phyloP scores from a whole-genome alignment of 2,888 invertebrate genomes.

The Malthinus flaveolus region DNA sequence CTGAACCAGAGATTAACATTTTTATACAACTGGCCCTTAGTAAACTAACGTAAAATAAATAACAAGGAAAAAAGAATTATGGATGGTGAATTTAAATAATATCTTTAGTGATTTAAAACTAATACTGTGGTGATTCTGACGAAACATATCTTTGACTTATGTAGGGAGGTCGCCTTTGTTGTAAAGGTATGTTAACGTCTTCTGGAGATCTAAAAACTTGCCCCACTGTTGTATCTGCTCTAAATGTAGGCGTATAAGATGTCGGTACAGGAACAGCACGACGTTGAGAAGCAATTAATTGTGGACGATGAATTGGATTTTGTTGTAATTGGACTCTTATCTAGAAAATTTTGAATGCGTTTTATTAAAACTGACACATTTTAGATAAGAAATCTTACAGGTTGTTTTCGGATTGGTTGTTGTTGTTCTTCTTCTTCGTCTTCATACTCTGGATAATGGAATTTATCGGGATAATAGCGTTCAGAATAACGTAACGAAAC shows the following conservation, averaged over 20 bases:
- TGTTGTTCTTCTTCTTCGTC: slow-evolving; percentile 54
- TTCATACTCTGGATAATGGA: slow-evolving; percentile 64
- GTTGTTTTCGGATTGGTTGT: slow-evolving; percentile 45
- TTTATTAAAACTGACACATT: not conserved
- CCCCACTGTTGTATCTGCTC: slow-evolving; percentile 58
- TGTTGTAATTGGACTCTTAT: slow-evolving; percentile 11
- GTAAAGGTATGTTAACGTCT: slow-evolving; percentile 84
- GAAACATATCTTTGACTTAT: slow-evolving; percentile 36
- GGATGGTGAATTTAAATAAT: no score
- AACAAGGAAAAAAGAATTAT: not conserved
- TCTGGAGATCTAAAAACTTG: slow-evolving; percentile 85
- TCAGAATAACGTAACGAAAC: slow-evolving; percentile 79
- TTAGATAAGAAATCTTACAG: slow-evolving; percentile 39
- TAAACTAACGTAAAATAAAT: slow-evolving; percentile 2
- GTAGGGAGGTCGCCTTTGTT: slow-evolving; percentile 77
- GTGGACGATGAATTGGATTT: slow-evolving; percentile 1
- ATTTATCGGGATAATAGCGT: slow-evolving; percentile 80
- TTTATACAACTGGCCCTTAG: no score
- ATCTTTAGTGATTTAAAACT: not conserved
- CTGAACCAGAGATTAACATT: no score
- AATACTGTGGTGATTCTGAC: slow-evolving; percentile 2
- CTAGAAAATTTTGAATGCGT: slow-evolving; percentile 8
- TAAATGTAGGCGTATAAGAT: slow-evolving; percentile 50
- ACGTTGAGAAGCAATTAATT: slow-evolving; percentile 19
- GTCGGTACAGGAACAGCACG: slow-evolving; percentile 39